These are phyloP conservation scores for Drosophila pseudotakahashii DNA, from an alignment of 2,888 invertebrate species.

Conservation along the genomic window DNA sequence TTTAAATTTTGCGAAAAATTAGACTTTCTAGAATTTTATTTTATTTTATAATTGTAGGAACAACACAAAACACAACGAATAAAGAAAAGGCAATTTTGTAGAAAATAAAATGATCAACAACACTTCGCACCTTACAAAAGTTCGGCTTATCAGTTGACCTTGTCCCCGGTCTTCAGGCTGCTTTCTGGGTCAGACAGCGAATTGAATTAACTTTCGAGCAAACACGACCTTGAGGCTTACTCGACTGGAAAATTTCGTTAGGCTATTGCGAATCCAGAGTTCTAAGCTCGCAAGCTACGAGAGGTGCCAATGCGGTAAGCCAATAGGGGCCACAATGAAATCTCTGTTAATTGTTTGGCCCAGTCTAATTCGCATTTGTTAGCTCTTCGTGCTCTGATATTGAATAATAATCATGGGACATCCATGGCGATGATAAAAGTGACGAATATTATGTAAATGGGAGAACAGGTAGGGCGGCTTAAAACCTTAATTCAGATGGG, in stretches of 20 bases:
- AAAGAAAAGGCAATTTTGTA: no score
- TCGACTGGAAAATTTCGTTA: slow-evolving; percentile 56
- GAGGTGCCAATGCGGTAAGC: slow-evolving; percentile 57
- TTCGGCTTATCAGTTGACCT: slow-evolving; percentile 45
- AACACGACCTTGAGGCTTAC: slow-evolving; percentile 49
- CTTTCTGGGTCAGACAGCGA: slow-evolving; percentile 36
- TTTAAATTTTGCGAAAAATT: no score
- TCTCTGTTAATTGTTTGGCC: slow-evolving; percentile 54
- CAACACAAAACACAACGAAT: no score
- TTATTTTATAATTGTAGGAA: no score
- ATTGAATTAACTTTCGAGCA: slow-evolving; percentile 39
- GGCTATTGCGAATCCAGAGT: slow-evolving; percentile 19
- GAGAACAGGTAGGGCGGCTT: background rate
- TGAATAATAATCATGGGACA: slow-evolving; percentile 65
- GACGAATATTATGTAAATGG: slow-evolving; percentile 15
- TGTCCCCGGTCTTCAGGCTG: slow-evolving; percentile 9
- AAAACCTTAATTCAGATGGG: background rate
- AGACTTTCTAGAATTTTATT: no score
- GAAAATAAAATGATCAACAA: background rate
- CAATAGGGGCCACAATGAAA: slow-evolving; percentile 53
- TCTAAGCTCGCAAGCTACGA: slow-evolving; percentile 24
- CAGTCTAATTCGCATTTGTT: slow-evolving; percentile 46
- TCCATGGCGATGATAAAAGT: background rate
- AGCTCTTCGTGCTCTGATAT: slow-evolving; percentile 55
- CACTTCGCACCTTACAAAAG: background rate